phyloP scores from a whole-genome alignment of 2,888 invertebrate species.

The Graphium colonna region DNA sequence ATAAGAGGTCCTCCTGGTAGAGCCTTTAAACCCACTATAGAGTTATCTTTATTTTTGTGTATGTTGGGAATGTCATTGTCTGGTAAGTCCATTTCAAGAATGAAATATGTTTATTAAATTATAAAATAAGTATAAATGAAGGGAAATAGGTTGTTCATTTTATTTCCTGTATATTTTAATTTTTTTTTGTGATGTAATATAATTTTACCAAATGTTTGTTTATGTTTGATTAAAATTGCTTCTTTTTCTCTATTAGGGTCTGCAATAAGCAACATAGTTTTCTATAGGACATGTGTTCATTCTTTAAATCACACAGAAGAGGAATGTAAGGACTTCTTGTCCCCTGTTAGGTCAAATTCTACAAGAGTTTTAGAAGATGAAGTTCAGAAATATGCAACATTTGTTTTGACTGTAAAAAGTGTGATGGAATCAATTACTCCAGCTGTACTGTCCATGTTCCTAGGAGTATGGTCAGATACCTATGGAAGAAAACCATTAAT shows the following conservation, averaged over 20 bases:
- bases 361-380: constrained; percentile 63
- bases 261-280: constrained; percentile 82
- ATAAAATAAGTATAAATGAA: not conserved
- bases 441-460: constrained; percentile 83
- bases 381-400: constrained; percentile 83
- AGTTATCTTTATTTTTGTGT: constrained; percentile 60
- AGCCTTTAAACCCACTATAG: constrained; percentile 53
- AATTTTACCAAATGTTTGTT: not conserved
- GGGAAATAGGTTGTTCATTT: not conserved
- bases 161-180: no score
- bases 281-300: constrained; percentile 84
- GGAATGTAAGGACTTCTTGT: constrained; percentile 78
- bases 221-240: not conserved
- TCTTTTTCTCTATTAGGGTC: constrained; percentile 60
- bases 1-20: constrained; percentile 46
- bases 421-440: constrained; percentile 84
- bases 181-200: not conserved
- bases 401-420: constrained; percentile 81
- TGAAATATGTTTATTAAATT: not conserved
- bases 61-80: constrained; percentile 56
- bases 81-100: constrained; percentile 40
- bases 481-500: constrained; percentile 87
- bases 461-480: constrained; percentile 91
- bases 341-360: constrained; percentile 70
- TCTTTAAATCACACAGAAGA: constrained; percentile 76